Evolutionary conservation across 2,797 vertebrate species (phyloP).

Genomic region (Microctenopoma lineatum): DNA sequence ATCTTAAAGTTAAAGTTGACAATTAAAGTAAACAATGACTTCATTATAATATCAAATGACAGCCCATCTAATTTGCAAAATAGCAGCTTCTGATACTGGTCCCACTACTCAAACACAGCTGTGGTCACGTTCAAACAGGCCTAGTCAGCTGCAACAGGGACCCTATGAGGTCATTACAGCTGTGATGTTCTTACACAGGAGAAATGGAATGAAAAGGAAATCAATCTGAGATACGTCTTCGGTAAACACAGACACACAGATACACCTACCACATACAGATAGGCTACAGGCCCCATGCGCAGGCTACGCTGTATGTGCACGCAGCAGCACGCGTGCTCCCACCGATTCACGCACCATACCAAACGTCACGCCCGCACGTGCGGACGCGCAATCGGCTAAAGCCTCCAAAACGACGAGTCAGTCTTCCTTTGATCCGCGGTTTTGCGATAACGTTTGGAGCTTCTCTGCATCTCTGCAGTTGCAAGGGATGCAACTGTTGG

Average conservation of each 20-base stretch:
- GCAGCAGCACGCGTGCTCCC: background rate
- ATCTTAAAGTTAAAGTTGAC: no score
- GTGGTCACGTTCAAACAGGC: slow-evolving; percentile 33
- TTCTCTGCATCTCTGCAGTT: no score
- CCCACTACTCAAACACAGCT: slow-evolving; percentile 26
- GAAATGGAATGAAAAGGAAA: slow-evolving; percentile 29
- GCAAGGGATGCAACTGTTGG: no score
- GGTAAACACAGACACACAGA: slow-evolving; percentile 14
- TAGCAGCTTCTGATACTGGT: background rate
- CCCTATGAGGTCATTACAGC: slow-evolving; percentile 46
- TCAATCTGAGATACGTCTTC: slow-evolving; percentile 64
- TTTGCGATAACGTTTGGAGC: no score
- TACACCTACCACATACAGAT: no score
- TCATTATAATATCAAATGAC: no score
- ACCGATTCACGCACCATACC: background rate
- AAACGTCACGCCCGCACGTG: background rate
- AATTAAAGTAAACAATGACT: no score
- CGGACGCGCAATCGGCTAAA: no score
- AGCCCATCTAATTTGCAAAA: slow-evolving; percentile 16
- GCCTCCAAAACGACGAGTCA: no score
- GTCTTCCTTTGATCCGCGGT: no score
- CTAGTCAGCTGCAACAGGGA: slow-evolving; percentile 36
- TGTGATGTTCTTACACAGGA: slow-evolving; percentile 52
- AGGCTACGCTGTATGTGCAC: background rate
- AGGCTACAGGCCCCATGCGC: no score